These are phyloP conservation scores for Pogonognathellus flavescens DNA, from an alignment of 1,140 invertebrate genomes.

Conservation along the genomic window DNA sequence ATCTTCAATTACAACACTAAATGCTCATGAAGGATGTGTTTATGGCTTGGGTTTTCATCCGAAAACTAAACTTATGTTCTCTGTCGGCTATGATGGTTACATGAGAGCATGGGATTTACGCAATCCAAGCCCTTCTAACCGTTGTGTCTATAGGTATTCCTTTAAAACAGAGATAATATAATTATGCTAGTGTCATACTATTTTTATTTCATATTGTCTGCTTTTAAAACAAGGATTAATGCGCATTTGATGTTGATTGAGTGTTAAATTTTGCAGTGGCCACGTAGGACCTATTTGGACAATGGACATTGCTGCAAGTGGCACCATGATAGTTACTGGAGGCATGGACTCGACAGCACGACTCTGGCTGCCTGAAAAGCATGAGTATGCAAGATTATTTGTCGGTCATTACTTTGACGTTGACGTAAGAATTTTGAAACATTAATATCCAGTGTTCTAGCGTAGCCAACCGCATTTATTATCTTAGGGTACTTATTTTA, in stretches of 20 bases:
- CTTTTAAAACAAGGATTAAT: no score
- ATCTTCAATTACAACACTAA: conserved; percentile 9
- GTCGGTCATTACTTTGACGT: conserved; percentile 87
- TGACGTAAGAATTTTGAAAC: conserved; percentile 81
- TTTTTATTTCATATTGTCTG: no score
- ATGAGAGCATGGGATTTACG: conserved; percentile 80
- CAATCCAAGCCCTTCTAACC: conserved; percentile 65
- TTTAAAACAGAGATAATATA: conserved; percentile 12
- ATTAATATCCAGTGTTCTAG: no score
- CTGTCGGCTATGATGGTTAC: conserved; percentile 80
- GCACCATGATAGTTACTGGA: conserved; percentile 73
- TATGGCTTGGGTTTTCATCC: conserved; percentile 65
- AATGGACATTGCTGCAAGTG: conserved; percentile 60
- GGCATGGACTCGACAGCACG: conserved; percentile 87
- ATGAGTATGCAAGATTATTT: conserved; percentile 83
- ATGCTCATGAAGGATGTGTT: conserved; percentile 63
- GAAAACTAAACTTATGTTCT: conserved; percentile 63
- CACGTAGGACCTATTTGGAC: conserved; percentile 68
- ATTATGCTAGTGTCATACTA: no score
- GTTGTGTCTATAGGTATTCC: conserved; percentile 50
- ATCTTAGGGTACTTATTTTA: no score
- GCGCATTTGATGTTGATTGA: conserved; percentile 61
- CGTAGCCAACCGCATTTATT: no score
- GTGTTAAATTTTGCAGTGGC: conserved; percentile 64
- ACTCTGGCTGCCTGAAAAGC: conserved; percentile 86